Conservation (phyloP, 2,113 vertebrate genomes). For the Salvelinus alpinus region DNA sequence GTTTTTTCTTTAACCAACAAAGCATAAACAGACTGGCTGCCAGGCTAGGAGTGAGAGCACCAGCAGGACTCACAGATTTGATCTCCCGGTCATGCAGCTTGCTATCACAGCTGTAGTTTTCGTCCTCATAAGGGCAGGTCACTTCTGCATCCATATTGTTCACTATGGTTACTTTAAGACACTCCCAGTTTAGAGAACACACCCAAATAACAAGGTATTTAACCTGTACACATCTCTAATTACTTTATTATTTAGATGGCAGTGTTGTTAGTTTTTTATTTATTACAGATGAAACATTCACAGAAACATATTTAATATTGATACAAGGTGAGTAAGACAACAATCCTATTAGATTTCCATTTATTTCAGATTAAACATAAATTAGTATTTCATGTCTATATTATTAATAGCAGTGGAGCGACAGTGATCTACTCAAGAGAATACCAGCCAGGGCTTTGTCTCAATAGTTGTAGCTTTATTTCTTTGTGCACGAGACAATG, state of each 20-base stretch:
- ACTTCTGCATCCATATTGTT: conserved; percentile 84
- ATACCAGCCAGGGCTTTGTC: no score
- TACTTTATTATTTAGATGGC: background rate
- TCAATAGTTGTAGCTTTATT: no score
- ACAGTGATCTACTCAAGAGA: no score
- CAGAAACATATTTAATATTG: no score
- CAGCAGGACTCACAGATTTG: conserved; percentile 69
- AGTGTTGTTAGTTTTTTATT: background rate
- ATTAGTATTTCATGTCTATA: no score
- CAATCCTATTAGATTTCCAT: no score
- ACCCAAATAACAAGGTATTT: background rate
- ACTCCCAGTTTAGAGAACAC: conserved; percentile 70
- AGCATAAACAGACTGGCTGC: background rate
- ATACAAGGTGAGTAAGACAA: no score
- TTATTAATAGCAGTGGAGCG: no score
- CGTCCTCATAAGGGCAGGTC: conserved; percentile 75
- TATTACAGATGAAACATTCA: background rate
- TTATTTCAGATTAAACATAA: no score
- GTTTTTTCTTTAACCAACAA: background rate
- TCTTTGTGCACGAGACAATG: no score
- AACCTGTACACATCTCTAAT: no score
- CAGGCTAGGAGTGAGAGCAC: no score
- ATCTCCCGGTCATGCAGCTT: conserved; percentile 85
- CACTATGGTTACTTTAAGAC: conserved; percentile 80
- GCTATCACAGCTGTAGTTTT: conserved; percentile 73